Evolutionary conservation across 2,113 vertebrate genomes (phyloP), one percentile per base, ranked within the genome.

Genomic region (Notarius quadriscutis): DNA sequence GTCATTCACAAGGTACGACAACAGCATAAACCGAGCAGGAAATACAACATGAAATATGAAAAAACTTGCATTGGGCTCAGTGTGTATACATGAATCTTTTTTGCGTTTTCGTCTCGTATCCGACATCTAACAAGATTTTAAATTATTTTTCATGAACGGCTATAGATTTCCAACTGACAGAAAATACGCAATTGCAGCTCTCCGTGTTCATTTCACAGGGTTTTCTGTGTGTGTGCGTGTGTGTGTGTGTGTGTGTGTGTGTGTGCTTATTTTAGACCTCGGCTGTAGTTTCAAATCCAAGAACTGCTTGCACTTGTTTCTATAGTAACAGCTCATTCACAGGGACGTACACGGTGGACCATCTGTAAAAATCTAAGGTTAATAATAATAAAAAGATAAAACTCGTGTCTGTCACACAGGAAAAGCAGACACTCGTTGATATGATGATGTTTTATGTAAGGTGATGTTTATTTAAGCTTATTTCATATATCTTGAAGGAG

Each of bases 301-400:
- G 20, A 65, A 65, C 81, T 25, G 81, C 60, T 67, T 67, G 60
- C 48, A 65, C 41, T 83, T 67, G 58, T 83, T 83, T 67, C 58
- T 51, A 67, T 83, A 67, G 58, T 67, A 65, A 83, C 81, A 15
- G 60, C 81, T 67, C 81, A 51, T 83, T 83, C 60, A 83, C 18
- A 60, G 15, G 15, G 17, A 41, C 30, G 7, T 63, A 12, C 20
- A 81, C 4, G 17, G 2, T 62, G 15, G 27, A 20, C 11, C 17
- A 12, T n/a, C 27, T 58, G 20, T 41, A 10, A 34, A 72, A 48
- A 62, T 5, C 17, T 2, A 63, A 63, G 34, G 22, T 58, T 50
- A 50, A 65, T 83, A 27, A n/a, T n/a, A 51, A 63, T 9, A 53
- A 4, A 41, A 7, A 0, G 30, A 60, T 8, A 62, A 51, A 74